Percentiles rank a stretch among this genome's conserved stretches.
Conservation (phyloP, 1,140 invertebrate species). For the Caligus rogercresseyi region DNA sequence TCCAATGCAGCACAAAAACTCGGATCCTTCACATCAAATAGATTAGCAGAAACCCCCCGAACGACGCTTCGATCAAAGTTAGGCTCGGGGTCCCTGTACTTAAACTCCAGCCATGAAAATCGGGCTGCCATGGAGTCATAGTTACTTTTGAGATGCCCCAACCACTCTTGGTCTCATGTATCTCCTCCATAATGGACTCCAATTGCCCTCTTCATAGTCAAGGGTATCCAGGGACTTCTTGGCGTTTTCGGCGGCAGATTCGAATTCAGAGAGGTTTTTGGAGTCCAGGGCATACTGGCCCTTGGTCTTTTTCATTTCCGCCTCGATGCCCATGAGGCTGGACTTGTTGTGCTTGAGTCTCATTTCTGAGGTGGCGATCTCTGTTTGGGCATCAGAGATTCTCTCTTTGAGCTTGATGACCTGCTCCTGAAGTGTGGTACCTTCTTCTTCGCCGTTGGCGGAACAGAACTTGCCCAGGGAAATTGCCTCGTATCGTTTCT, state of each 20-base stretch:
- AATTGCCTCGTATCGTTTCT: constrained; percentile 62
- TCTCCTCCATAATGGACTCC: constrained; percentile 28
- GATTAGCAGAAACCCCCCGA: constrained; percentile 54
- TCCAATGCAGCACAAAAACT: constrained; percentile 59
- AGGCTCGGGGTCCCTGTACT: constrained; percentile 51
- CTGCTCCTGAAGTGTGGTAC: constrained; percentile 73
- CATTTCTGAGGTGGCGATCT: constrained; percentile 57
- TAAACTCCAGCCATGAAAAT: constrained; percentile 48
- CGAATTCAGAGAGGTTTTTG: constrained; percentile 33
- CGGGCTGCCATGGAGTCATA: constrained; percentile 26
- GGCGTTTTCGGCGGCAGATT: constrained; percentile 32
- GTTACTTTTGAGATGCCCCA: constrained; percentile 3
- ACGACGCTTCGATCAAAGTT: constrained; percentile 59
- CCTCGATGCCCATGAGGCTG: constrained; percentile 45
- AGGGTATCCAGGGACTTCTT: constrained; percentile 5
- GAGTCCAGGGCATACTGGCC: constrained; percentile 21
- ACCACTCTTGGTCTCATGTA: neutral
- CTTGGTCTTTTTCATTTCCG: constrained; percentile 48
- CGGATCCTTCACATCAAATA: constrained; percentile 56
- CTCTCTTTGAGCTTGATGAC: constrained; percentile 58
- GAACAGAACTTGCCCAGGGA: constrained; percentile 49
- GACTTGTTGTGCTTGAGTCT: constrained; percentile 48
- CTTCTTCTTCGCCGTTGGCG: constrained; percentile 46
- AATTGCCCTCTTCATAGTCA: constrained; percentile 25
- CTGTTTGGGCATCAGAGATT: constrained; percentile 54